Base-by-base conservation (phyloP, 2,888 invertebrate species). In the Eudemis profundana region DNA sequence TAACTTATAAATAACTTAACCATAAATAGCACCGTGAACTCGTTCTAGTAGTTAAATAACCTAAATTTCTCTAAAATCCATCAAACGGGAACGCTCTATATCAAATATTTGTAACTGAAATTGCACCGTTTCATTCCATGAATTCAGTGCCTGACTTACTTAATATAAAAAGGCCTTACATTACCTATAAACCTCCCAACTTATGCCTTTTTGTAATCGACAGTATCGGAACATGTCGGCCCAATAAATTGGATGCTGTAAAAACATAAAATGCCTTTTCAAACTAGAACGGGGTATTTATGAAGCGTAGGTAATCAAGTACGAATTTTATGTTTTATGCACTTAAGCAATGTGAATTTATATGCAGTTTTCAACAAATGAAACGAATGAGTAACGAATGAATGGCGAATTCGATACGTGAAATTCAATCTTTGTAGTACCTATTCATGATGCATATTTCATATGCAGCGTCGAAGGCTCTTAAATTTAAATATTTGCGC, bases 101-200 rank as follows among this genome's bases (percentile, higher is more conserved):
- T 36, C 57, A 64, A 64, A 57, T 51, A 64, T 64, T 64, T 51
- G 57, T 17, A 14, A 29, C 50, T 50, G 44, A 27, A 47, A 27
- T 61, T 56, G 54, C 12, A 27, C 4, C 33, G 33, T 46, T 42
- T 42, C 27, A 53, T 54, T 54, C 27, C 2, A 5, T 50, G 8
- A 49, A 44, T 33, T 36, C 44, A 17, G 23, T 44, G 50, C 49
- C n/a, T n/a, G 21, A 4, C 10, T 50, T 19, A 17, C 15, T 56
- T 10, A 15, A 12, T 23, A 17, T 29, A 29, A 29, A 56, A 33
- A 4, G 33, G 33, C 33, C 3, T 33, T 1, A 10, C 33, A 33
- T 8, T 33, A 8, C 2, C n/a, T n/a, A 33, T 1, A 33, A 33
- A 2, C 1, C 1, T 12, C 7, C 7, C 3, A 2, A 33, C 33